phyloP scores from a whole-genome alignment of 2,797 vertebrate species.

The Chrosomus eos region DNA sequence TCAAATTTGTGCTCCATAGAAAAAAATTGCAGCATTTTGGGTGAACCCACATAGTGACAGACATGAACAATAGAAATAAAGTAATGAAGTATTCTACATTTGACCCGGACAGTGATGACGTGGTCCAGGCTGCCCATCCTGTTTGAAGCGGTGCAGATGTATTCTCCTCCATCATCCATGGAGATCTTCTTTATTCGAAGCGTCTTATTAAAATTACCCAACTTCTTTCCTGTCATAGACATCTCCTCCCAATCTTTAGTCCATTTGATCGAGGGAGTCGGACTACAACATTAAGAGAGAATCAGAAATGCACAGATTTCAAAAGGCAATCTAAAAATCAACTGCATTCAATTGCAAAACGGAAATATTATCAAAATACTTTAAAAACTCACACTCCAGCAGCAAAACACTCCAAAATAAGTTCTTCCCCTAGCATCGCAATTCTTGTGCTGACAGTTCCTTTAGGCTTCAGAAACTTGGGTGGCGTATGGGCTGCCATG shows the following conservation, averaged over 20 bases:
- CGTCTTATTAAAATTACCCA: slow-evolving; percentile 94
- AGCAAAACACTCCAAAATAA: slow-evolving; percentile 94
- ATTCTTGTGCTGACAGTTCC: slow-evolving; percentile 87
- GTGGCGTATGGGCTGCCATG: slow-evolving; percentile 87
- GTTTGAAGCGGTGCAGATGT: slow-evolving; percentile 91
- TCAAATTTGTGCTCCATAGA: not conserved
- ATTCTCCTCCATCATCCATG: slow-evolving; percentile 91
- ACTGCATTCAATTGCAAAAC: not conserved
- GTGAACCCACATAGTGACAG: not conserved
- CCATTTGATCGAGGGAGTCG: slow-evolving; percentile 90
- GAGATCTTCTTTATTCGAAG: slow-evolving; percentile 88
- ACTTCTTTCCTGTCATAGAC: slow-evolving; percentile 80
- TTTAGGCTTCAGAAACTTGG: slow-evolving; percentile 90
- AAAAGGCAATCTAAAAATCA: not conserved
- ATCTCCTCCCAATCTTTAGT: slow-evolving; percentile 89
- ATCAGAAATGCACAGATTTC: not conserved
- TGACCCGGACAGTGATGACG: slow-evolving; percentile 91
- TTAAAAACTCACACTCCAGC: slow-evolving; percentile 88
- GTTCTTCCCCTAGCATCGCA: slow-evolving; percentile 90
- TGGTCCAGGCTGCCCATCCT: slow-evolving; percentile 90
- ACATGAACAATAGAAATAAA: not conserved
- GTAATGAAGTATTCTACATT: slow-evolving; percentile 80
- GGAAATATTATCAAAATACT: not conserved
- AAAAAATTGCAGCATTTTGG: not conserved
- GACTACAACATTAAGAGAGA: slow-evolving; percentile 66